phyloP scores from a whole-genome alignment of 1,140 invertebrate species.

The Patella vulgata region DNA sequence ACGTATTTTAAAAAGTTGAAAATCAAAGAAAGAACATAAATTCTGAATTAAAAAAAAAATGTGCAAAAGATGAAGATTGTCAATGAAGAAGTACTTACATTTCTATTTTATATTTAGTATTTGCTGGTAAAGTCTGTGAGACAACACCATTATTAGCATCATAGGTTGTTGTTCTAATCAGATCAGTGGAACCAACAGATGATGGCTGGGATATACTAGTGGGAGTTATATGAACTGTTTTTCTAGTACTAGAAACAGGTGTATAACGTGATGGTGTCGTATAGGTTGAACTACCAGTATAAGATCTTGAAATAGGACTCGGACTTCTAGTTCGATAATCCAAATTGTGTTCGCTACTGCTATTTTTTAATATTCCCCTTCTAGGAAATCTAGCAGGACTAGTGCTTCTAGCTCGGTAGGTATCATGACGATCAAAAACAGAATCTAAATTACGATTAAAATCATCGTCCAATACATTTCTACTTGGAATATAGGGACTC shows the following conservation, averaged over 20 bases:
- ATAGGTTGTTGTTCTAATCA: not conserved
- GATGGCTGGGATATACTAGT: not conserved
- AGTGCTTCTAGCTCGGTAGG: not conserved
- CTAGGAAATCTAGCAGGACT: slow-evolving; percentile 3
- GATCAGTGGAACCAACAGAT: not conserved
- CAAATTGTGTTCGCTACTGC: slow-evolving; percentile 41
- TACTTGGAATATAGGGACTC: not conserved
- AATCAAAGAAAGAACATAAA: no score
- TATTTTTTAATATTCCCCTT: slow-evolving; percentile 43
- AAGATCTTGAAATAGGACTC: slow-evolving; percentile 20
- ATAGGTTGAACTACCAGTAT: slow-evolving; percentile 20
- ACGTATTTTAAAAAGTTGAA: no score
- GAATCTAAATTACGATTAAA: not conserved
- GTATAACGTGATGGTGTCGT: slow-evolving; percentile 18
- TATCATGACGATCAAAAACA: not conserved
- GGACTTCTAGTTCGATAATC: slow-evolving; percentile 33
- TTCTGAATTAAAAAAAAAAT: no score
- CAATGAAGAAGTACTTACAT: no score
- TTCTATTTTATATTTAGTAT: no score
- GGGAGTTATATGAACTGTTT: not conserved
- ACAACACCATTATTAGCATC: no score
- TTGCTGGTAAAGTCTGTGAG: no score
- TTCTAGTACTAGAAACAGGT: not conserved
- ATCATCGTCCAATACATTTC: slow-evolving; percentile 5
- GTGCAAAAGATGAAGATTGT: no score